phyloP scores from a whole-genome alignment of 1,140 invertebrate species.

The Neotoxoptera formosana region DNA sequence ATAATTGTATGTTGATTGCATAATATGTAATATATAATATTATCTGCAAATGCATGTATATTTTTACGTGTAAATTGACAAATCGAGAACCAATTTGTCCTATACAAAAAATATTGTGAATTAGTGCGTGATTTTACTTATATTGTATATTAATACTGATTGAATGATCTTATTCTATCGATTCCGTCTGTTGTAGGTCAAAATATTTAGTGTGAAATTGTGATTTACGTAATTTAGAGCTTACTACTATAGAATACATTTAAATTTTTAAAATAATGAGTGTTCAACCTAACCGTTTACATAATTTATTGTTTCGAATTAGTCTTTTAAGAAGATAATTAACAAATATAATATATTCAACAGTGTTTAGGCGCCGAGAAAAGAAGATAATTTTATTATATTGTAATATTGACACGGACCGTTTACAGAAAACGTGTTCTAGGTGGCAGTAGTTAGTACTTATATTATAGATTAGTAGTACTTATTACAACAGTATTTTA shows the following conservation, averaged over 20 bases:
- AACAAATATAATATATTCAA: not conserved
- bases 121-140: not conserved
- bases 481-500: not conserved
- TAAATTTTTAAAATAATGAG: not conserved
- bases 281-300: not conserved
- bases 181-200: not conserved
- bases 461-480: not conserved
- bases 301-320: not conserved
- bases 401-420: not conserved
- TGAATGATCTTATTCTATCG: not conserved
- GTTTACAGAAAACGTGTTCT: not conserved
- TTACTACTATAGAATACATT: not conserved
- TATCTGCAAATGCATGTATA: constrained; percentile 20
- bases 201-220: not conserved
- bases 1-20: not conserved
- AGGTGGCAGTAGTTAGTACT: constrained; percentile 31
- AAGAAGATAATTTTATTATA: not conserved
- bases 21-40: not conserved
- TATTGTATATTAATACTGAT: not conserved
- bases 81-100: not conserved
- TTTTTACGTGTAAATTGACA: not conserved
- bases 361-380: not conserved
- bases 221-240: not conserved
- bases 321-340: not conserved
- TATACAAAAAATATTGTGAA: not conserved